Conservation (phyloP, 2,888 invertebrate genomes). For the Pinctada fucata region DNA sequence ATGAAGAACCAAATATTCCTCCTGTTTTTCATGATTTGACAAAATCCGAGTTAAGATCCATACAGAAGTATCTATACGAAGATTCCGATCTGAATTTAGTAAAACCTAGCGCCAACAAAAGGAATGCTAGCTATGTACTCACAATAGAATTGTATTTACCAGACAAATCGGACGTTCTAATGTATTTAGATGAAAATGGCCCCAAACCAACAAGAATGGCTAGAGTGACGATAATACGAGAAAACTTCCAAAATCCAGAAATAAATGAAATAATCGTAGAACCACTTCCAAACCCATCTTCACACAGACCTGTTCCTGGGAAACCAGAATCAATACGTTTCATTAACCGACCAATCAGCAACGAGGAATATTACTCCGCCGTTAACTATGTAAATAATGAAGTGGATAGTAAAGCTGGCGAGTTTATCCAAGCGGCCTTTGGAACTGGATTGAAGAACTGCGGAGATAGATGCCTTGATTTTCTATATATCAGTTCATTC, state of each 20-base stretch:
- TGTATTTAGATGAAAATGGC: conserved; percentile 45
- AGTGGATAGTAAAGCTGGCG: conserved; percentile 34
- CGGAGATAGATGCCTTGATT: conserved; percentile 39
- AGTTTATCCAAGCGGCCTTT: conserved; percentile 36
- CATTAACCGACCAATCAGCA: conserved; percentile 40
- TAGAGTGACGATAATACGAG: conserved; percentile 48
- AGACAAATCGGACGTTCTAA: conserved; percentile 47
- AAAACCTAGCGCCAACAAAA: conserved; percentile 25
- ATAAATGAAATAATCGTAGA: conserved; percentile 59
- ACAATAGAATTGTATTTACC: conserved; percentile 56
- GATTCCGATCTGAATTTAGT: conserved; percentile 37
- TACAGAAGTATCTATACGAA: conserved; percentile 41
- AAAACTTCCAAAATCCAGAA: conserved; percentile 40
- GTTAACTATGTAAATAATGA: conserved; percentile 31
- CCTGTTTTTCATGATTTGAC: conserved; percentile 38
- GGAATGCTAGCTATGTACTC: conserved; percentile 44
- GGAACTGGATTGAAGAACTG: conserved; percentile 25
- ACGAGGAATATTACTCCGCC: conserved; percentile 37
- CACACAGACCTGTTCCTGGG: conserved; percentile 43
- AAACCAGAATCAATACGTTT: conserved; percentile 41
- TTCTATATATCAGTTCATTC: conserved; percentile 33
- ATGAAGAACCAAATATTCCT: conserved; percentile 30
- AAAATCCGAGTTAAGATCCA: conserved; percentile 25
- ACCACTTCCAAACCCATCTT: conserved; percentile 54
- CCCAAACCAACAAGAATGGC: conserved; percentile 52